phyloP scores from a whole-genome alignment of 2,888 invertebrate species.

The Lucinisca nassula region DNA sequence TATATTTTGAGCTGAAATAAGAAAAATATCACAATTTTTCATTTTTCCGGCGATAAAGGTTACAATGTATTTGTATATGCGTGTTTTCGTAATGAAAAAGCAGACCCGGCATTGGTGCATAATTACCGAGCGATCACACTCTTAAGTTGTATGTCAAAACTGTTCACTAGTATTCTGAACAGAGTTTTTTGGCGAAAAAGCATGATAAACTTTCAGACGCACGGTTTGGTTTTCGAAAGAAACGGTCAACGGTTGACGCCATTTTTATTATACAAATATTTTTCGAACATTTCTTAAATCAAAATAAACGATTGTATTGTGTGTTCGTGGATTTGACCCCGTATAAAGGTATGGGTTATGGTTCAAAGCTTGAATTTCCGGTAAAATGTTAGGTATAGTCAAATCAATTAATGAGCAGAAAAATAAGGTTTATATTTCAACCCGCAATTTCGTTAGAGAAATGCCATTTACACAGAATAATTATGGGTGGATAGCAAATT shows the following conservation, averaged over 20 bases:
- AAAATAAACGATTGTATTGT: conserved; percentile 23
- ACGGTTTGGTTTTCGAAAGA: conserved; percentile 42
- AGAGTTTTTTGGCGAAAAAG: conserved; percentile 14
- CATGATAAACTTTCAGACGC: conserved; percentile 16
- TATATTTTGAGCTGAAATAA: no score
- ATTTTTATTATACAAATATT: conserved; percentile 44
- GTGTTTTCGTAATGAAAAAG: no score
- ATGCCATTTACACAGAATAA: no score
- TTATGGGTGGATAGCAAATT: no score
- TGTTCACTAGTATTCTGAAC: conserved; percentile 21
- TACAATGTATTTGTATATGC: no score
- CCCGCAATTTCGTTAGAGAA: no score
- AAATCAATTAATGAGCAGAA: conserved; percentile 45
- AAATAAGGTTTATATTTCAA: no score
- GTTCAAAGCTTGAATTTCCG: conserved; percentile 33
- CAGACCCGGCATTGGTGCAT: background rate
- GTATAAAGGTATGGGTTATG: conserved; percentile 34
- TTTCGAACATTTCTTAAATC: conserved; percentile 21
- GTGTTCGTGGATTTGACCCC: conserved; percentile 45
- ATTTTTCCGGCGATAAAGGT: no score
- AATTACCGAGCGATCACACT: conserved; percentile 41
- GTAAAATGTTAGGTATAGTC: conserved; percentile 40
- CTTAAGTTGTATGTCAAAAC: conserved; percentile 19
- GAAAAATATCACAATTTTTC: no score
- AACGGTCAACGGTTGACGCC: conserved; percentile 30